Evolutionary conservation across 2,113 vertebrate species (phyloP), one percentile per base, ranked within the genome.

Genomic region (Callipepla californica): DNA sequence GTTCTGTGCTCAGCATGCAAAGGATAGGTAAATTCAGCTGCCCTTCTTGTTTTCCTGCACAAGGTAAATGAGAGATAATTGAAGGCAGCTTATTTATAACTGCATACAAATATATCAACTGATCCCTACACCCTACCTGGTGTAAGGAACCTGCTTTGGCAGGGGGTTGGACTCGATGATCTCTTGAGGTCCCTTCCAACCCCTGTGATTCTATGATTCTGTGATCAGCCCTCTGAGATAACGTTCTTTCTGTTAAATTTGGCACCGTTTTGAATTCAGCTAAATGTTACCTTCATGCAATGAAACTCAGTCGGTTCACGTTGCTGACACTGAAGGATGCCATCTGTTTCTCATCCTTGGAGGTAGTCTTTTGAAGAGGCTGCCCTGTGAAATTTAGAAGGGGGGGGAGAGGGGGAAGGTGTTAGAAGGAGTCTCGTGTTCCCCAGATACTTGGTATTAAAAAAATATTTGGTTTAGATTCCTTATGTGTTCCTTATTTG

Each of bases 31-130:
- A 2, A 1, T 44, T 38, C 53, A 20, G 16, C 53, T 42, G 53
- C 5, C 51, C 25, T 45, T 2, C 50, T 69, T 38, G 15, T 12
- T 38, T 7, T 19, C 36, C 44, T 38, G 25, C 2, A 1, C 16
- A 7, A 42, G 44, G 28, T 17, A 19, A 0, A 0, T 6, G 62
- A 22, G 45, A 77, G 14, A 4, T 45, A 40, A 1, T 0, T 25
- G 68, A 19, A 62, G 26, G 58, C 5, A 25, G 15, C 25, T 67
- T n/a, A 13, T 36, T 77, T 32, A 48, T 25, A 30, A 0, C 8
- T 11, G 30, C n/a, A 1, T 7, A 1, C 4, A 23, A 34, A 3
- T 4, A 8, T 28, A 17, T 14, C 2, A 23, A 38, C 40, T 40
- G 40, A 40, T 40, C 40, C 40, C 40, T 40, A 40, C 40, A 40